phyloP scores from a whole-genome alignment of 2,888 invertebrate genomes.

The Cremastinae sp. region DNA sequence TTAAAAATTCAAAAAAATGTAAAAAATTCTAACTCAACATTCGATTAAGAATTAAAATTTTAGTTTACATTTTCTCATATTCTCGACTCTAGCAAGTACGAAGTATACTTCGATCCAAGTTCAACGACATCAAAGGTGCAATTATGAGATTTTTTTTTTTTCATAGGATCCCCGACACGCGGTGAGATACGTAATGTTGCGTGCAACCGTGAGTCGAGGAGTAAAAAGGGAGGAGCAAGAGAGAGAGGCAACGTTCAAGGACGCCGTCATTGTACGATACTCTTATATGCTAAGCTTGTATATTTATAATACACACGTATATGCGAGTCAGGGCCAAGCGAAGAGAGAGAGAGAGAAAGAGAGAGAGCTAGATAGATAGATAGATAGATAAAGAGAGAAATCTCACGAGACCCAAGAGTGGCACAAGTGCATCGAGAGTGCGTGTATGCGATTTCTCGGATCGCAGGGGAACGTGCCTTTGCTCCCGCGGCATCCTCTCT shows the following conservation, averaged over 20 bases:
- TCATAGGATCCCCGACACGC: slow-evolving; percentile 34
- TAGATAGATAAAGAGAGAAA: too few relatives aligned
- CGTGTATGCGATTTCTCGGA: slow-evolving; percentile 46
- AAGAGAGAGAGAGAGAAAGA: too few relatives aligned
- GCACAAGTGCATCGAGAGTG: slow-evolving; percentile 33
- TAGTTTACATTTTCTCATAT: too few relatives aligned
- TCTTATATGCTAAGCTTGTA: neutral
- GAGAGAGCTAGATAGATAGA: too few relatives aligned
- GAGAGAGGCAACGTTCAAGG: slow-evolving; percentile 49
- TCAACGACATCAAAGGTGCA: slow-evolving; percentile 34
- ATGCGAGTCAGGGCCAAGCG: slow-evolving; percentile 37
- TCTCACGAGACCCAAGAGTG: slow-evolving; percentile 54
- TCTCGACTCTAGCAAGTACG: neutral
- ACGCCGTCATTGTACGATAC: slow-evolving; percentile 55
- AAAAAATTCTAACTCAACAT: too few relatives aligned
- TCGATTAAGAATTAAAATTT: too few relatives aligned
- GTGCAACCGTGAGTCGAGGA: slow-evolving; percentile 40
- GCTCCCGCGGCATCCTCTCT: neutral
- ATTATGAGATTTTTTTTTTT: slow-evolving; percentile 47
- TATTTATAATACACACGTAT: neutral
- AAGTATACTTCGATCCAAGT: neutral
- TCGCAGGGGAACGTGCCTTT: slow-evolving; percentile 32
- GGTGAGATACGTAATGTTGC: slow-evolving; percentile 27
- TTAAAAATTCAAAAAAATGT: too few relatives aligned
- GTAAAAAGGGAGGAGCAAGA: too few relatives aligned